Percentiles rank a stretch among this genome's conserved stretches.
phyloP scores from a whole-genome alignment of 1,140 invertebrate genomes.

The Nylanderia fulva region DNA sequence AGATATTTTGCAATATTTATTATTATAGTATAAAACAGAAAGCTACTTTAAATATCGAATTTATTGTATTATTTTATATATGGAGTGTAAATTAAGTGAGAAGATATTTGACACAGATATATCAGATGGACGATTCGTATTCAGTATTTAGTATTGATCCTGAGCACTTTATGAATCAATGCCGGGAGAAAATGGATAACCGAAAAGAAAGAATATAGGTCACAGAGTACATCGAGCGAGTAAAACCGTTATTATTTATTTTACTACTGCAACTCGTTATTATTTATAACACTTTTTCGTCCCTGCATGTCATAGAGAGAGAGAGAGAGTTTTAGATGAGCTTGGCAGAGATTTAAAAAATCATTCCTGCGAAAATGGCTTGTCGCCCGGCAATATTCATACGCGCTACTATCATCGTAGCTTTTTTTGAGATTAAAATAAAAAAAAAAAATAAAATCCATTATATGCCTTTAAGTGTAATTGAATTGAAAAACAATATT shows the following conservation, averaged over 20 bases:
- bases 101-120: not conserved
- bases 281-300: conserved; percentile 49
- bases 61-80: not conserved
- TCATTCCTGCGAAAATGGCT: conserved; percentile 29
- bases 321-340: conserved; percentile 44
- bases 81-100: not conserved
- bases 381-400: conserved; percentile 23
- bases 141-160: conserved; percentile 9
- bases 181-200: not conserved
- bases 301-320: conserved; percentile 14
- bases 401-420: not conserved
- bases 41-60: not conserved
- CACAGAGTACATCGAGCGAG: conserved; percentile 53
- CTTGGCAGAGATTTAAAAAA: conserved; percentile 39
- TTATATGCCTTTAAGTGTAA: not conserved
- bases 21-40: not conserved
- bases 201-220: conserved; percentile 54
- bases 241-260: conserved; percentile 58
- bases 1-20: conserved; percentile 10
- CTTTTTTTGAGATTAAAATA: conserved; percentile 8
- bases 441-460: not conserved
- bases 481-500: not conserved
- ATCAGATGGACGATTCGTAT: not conserved
- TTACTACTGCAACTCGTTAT: conserved; percentile 29
- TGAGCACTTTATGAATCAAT: conserved; percentile 8